These are phyloP conservation scores for Nansenia antarctica DNA, from an alignment of 2,113 vertebrate species.

Conservation along the genomic window DNA sequence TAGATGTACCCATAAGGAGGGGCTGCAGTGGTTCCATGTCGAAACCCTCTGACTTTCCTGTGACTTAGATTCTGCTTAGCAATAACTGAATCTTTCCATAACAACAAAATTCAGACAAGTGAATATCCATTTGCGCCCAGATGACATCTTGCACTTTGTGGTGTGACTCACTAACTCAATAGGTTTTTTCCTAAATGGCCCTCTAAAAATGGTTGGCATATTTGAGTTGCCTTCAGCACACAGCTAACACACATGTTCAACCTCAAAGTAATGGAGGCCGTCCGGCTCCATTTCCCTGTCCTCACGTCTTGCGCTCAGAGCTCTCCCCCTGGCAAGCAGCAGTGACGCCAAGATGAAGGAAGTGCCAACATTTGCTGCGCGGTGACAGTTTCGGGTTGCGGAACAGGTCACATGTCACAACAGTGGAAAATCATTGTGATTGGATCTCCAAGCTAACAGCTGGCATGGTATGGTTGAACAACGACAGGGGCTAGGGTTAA, in stretches of 20 bases:
- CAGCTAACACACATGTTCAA: slow-evolving; percentile 3
- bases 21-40: not conserved
- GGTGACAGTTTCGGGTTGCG: slow-evolving; percentile 72
- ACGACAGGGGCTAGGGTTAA: slow-evolving; percentile 59
- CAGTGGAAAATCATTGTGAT: slow-evolving; percentile 80
- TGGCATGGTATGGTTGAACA: slow-evolving; percentile 63
- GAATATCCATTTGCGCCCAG: not conserved
- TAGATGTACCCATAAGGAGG: not conserved
- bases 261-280: not conserved
- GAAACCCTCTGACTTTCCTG: not conserved
- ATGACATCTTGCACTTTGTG: not conserved
- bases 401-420: slow-evolving; percentile 78
- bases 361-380: slow-evolving; percentile 70
- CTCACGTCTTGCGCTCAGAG: slow-evolving; percentile 16
- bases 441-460: slow-evolving; percentile 73
- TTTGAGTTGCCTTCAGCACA: slow-evolving; percentile 3
- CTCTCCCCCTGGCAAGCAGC: slow-evolving; percentile 25
- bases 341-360: slow-evolving; percentile 49
- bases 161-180: slow-evolving; percentile 4
- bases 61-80: not conserved
- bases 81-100: slow-evolving; percentile 8
- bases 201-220: not conserved
- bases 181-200: not conserved
- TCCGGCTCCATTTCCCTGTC: slow-evolving; percentile 14
- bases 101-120: not conserved